phyloP scores from a whole-genome alignment of 2,797 vertebrate species.

The Adrianichthys oophorus region DNA sequence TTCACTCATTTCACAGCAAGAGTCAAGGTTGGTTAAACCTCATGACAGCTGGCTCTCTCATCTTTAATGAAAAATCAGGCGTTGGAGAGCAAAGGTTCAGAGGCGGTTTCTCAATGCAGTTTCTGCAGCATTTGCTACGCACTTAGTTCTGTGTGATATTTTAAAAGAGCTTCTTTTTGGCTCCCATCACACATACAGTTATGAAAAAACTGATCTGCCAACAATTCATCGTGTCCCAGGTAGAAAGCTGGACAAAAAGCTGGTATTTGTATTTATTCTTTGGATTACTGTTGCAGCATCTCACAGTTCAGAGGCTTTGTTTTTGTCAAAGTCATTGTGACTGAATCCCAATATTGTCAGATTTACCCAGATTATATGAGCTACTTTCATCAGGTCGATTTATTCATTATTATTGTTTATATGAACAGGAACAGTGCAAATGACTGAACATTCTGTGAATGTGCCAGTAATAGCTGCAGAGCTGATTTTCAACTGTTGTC shows the following conservation, averaged over 20 bases:
- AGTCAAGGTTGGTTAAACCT: slow-evolving; percentile 55
- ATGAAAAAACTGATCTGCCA: slow-evolving; percentile 1
- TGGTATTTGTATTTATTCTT: slow-evolving; percentile 27
- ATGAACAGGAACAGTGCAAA: too few relatives aligned
- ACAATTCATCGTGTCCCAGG: slow-evolving; percentile 30
- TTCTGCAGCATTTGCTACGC: slow-evolving; percentile 6
- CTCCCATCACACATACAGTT: slow-evolving; percentile 23
- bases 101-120: slow-evolving; percentile 23
- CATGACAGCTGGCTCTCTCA: slow-evolving; percentile 48
- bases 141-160: slow-evolving; percentile 6
- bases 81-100: slow-evolving; percentile 44
- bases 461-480: too few relatives aligned
- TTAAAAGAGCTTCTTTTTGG: slow-evolving; percentile 12
- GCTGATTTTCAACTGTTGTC: too few relatives aligned
- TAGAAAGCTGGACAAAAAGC: slow-evolving; percentile 24
- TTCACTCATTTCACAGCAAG: slow-evolving; percentile 11
- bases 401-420: too few relatives aligned
- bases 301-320: slow-evolving; percentile 41
- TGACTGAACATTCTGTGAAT: too few relatives aligned
- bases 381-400: too few relatives aligned
- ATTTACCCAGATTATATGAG: slow-evolving; percentile 1
- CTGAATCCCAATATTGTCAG: slow-evolving; percentile 35
- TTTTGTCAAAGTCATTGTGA: slow-evolving; percentile 43
- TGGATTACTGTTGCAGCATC: slow-evolving; percentile 40
- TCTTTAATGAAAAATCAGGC: slow-evolving; percentile 51